Evolutionary conservation across 2,113 vertebrate genomes (phyloP).

Genomic region (Balaeniceps rex): DNA sequence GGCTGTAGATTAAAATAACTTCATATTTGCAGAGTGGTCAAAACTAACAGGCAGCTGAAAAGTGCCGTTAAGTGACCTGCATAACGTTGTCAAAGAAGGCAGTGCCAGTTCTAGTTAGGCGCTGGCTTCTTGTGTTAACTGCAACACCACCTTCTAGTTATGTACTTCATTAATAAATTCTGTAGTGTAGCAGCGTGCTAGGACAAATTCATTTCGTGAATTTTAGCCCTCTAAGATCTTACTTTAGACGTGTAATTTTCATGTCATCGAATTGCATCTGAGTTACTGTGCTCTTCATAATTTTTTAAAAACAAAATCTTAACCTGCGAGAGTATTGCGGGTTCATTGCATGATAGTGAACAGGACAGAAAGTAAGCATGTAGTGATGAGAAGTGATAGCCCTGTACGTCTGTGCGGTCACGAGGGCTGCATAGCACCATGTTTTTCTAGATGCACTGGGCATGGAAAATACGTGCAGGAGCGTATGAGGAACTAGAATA

Average conservation of each 20-base stretch:
- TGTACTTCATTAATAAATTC: neutral
- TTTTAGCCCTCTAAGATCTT: neutral
- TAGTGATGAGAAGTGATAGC: neutral
- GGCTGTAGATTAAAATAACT: neutral
- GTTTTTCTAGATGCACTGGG: neutral
- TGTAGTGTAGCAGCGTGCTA: neutral
- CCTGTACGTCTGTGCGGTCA: rapidly evolving
- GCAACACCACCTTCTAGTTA: neutral
- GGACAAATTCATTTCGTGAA: neutral
- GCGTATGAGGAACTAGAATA: neutral
- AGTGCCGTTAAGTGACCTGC: too few relatives aligned
- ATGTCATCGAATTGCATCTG: too few relatives aligned
- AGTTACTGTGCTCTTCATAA: neutral
- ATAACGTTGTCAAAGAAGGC: neutral
- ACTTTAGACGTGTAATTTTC: neutral
- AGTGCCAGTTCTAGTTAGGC: too few relatives aligned
- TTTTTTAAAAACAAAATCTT: neutral
- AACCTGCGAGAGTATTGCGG: rapidly evolving
- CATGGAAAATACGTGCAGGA: neutral
- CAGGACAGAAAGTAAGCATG: neutral
- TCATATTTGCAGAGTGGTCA: neutral
- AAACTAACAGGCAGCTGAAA: neutral
- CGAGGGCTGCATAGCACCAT: neutral
- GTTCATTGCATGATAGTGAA: neutral
- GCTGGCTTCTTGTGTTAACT: neutral